These are phyloP conservation scores for Prionace glauca DNA, from an alignment of 2,797 vertebrate genomes.

Conservation along the genomic window DNA sequence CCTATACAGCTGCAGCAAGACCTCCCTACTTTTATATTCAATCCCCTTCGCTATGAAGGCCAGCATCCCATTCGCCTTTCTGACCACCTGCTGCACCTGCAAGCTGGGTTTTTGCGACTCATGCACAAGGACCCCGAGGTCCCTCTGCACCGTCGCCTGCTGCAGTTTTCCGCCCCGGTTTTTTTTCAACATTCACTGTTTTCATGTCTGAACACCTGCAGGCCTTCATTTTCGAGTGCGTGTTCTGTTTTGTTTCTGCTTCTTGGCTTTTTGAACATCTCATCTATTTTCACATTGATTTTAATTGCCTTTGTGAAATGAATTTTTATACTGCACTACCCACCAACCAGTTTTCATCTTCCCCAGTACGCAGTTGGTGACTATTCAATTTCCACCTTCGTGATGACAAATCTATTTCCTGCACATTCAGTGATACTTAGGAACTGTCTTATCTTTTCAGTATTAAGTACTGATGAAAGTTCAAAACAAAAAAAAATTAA, in stretches of 20 bases:
- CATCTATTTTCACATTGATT: neutral
- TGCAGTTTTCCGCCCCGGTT: no score
- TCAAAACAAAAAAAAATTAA: neutral
- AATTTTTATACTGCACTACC: neutral
- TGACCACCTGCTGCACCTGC: no score
- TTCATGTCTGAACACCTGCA: neutral
- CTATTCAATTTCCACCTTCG: neutral
- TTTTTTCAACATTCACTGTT: no score
- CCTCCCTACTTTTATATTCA: no score
- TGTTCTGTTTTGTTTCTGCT: neutral
- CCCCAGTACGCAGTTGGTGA: neutral
- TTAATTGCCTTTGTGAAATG: neutral
- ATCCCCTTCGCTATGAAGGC: no score
- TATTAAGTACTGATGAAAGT: neutral
- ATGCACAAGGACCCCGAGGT: no score
- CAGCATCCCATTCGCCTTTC: no score
- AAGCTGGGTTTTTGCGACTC: no score
- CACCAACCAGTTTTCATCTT: neutral
- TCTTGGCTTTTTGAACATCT: neutral
- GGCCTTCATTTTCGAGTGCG: neutral
- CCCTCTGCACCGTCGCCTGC: no score
- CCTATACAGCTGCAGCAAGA: no score
- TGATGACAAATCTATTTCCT: neutral
- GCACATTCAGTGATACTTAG: neutral
- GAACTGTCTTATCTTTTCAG: neutral